Evolutionary conservation across 2,888 invertebrate genomes (phyloP).

Genomic region (Cheilosia variabilis): DNA sequence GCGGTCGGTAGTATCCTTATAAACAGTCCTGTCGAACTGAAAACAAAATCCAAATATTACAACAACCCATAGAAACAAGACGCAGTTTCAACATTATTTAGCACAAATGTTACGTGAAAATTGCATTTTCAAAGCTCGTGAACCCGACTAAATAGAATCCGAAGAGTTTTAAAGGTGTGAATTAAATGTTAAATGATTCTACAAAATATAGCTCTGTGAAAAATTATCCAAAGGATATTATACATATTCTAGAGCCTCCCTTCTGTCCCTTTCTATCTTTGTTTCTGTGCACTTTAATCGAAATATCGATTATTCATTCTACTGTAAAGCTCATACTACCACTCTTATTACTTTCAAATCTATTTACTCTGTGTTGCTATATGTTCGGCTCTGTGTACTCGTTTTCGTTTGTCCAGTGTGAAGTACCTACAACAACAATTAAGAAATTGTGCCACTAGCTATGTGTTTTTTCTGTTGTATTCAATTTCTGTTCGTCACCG

Average conservation of each 20-base stretch:
- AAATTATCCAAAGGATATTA: slow-evolving; percentile 53
- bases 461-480: slow-evolving; percentile 2
- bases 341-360: slow-evolving; percentile 51
- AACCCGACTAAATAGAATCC: slow-evolving; percentile 78
- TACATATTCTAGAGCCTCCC: slow-evolving; percentile 36
- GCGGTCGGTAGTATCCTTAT: slow-evolving; percentile 76
- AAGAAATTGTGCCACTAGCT: slow-evolving; percentile 48
- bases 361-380: slow-evolving; percentile 47
- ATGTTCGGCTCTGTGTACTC: slow-evolving; percentile 26
- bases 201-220: slow-evolving; percentile 31
- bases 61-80: slow-evolving; percentile 55
- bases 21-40: slow-evolving; percentile 63
- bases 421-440: slow-evolving; percentile 33
- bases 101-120: slow-evolving; percentile 79
- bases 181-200: slow-evolving; percentile 1
- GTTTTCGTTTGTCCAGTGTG: slow-evolving; percentile 20
- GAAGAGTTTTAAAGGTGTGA: slow-evolving; percentile 58
- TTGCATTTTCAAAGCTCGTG: slow-evolving; percentile 77
- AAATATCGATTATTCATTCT: slow-evolving; percentile 73
- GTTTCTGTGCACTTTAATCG: slow-evolving; percentile 65
- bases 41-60: slow-evolving; percentile 38
- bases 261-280: slow-evolving; percentile 23
- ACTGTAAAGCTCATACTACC: slow-evolving; percentile 66
- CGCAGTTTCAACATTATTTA: slow-evolving; percentile 70
- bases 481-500: not conserved